These are phyloP conservation scores for Sylvicola cinctus DNA, from an alignment of 2,888 invertebrate species.

Conservation along the genomic window DNA sequence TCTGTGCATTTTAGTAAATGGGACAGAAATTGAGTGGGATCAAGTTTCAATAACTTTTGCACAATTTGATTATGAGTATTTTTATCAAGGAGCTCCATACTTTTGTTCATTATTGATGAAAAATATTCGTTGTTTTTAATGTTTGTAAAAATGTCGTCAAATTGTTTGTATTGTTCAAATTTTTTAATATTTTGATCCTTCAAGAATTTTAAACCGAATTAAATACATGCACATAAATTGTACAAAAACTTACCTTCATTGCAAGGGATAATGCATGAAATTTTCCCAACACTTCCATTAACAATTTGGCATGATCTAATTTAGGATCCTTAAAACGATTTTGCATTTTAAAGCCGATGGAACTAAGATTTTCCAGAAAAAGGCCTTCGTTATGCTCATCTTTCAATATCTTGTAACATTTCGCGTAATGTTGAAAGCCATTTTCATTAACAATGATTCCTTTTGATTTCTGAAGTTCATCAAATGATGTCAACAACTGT, in stretches of 20 bases:
- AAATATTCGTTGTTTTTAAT: too few species aligned
- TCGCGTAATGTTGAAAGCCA: constrained; percentile 14
- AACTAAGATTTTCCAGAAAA: constrained; percentile 27
- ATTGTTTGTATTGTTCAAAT: too few species aligned
- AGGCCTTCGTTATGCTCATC: constrained; percentile 25
- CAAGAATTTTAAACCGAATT: too few species aligned
- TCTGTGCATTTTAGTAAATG: neutral
- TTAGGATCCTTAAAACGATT: constrained; percentile 23
- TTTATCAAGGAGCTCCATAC: too few species aligned
- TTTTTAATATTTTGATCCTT: too few species aligned
- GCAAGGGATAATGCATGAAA: constrained; percentile 29
- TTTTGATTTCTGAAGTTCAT: constrained; percentile 14
- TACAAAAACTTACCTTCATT: too few species aligned
- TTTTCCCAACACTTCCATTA: constrained; percentile 26
- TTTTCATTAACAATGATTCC: constrained; percentile 8
- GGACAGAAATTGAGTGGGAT: neutral
- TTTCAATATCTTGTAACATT: constrained; percentile 11
- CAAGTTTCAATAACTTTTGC: too few species aligned
- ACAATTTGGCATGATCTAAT: constrained; percentile 18
- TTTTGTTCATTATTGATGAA: too few species aligned
- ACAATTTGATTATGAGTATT: too few species aligned
- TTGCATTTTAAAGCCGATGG: constrained; percentile 23
- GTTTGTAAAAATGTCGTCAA: too few species aligned
- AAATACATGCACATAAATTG: too few species aligned
- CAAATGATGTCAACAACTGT: too few species aligned